Conservation (phyloP, 2,797 vertebrate species). For the Muraenolepis orangiensis region DNA sequence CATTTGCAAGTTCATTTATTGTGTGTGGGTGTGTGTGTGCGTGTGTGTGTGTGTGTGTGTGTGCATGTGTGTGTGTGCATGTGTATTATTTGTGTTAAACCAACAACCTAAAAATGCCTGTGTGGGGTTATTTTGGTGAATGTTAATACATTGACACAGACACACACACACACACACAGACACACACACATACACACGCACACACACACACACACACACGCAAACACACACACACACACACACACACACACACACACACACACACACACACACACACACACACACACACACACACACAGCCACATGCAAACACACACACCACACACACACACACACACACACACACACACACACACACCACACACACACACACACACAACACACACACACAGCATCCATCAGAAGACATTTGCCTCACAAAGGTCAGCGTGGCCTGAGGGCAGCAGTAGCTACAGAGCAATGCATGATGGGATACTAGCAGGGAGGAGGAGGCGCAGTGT, state of each 20-base stretch:
- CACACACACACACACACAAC: neutral
- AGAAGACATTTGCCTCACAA: slow-evolving; percentile 69
- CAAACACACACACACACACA: neutral
- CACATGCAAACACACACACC: slow-evolving; percentile 5
- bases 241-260: neutral
- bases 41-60: neutral
- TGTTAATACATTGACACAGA: slow-evolving; percentile 13
- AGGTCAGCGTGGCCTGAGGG: slow-evolving; percentile 63
- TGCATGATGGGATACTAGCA: slow-evolving; percentile 54
- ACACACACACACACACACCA: neutral
- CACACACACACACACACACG: neutral
- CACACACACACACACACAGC: neutral
- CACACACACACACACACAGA: too few species aligned
- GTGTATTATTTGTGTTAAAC: neutral
- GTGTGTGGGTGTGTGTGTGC: neutral
- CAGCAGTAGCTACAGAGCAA: slow-evolving; percentile 52
- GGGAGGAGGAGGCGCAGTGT: slow-evolving; percentile 23
- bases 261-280: neutral
- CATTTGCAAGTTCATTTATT: too few species aligned
- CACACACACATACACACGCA: too few species aligned
- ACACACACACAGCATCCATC: slow-evolving; percentile 53
- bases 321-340: slow-evolving; percentile 19
- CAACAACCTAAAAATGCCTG: neutral
- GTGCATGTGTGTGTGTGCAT: too few species aligned
- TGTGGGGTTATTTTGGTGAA: neutral